phyloP scores from a whole-genome alignment of 2,888 invertebrate genomes.

The Aelia acuminata region DNA sequence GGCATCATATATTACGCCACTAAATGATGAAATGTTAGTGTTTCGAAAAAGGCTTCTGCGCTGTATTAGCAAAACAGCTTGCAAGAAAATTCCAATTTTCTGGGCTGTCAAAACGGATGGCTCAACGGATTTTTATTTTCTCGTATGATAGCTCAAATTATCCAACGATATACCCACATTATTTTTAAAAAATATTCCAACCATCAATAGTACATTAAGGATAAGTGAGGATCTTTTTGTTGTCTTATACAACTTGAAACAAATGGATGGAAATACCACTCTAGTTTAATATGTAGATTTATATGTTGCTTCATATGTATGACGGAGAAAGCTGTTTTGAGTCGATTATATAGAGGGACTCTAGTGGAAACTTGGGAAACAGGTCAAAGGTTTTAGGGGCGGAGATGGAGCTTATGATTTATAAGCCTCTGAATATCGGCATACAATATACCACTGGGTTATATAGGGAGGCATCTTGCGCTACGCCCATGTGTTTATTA shows the following conservation, averaged over 20 bases:
- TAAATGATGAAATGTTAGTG: too few species aligned
- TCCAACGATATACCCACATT: too few species aligned
- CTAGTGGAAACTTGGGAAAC: constrained; percentile 26
- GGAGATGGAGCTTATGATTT: constrained; percentile 48
- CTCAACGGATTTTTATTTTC: too few species aligned
- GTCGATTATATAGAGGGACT: constrained; percentile 13
- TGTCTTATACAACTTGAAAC: not conserved
- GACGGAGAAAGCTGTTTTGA: not conserved
- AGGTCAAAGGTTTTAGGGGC: constrained; percentile 51
- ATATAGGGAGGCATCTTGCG: constrained; percentile 26
- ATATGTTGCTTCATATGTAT: constrained; percentile 15
- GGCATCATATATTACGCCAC: too few species aligned
- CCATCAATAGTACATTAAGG: too few species aligned
- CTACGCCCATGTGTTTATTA: not conserved
- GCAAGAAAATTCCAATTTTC: too few species aligned
- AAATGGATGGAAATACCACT: not conserved
- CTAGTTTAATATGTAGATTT: not conserved
- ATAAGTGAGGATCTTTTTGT: too few species aligned
- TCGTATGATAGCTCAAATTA: too few species aligned
- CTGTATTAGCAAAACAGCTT: too few species aligned
- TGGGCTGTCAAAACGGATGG: too few species aligned
- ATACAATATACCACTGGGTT: constrained; percentile 13
- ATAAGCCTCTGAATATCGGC: constrained; percentile 28
- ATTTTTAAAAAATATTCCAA: too few species aligned
- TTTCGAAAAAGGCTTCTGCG: too few species aligned